These are phyloP conservation scores for Triops cancriformis DNA, from an alignment of 1,140 invertebrate species.

Conservation along the genomic window DNA sequence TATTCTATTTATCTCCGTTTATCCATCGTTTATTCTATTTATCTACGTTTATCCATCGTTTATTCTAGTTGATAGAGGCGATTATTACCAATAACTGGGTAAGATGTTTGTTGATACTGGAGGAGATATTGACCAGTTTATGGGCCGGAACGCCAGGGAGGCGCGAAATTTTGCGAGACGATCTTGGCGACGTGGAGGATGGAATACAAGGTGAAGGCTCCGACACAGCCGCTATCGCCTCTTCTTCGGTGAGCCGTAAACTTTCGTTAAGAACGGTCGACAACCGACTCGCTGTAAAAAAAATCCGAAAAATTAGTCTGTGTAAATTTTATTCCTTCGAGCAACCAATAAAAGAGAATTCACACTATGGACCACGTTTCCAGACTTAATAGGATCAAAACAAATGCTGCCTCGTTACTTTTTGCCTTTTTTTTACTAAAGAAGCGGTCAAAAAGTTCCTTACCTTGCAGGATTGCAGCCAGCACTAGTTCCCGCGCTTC, in stretches of 20 bases:
- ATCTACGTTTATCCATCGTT: no score
- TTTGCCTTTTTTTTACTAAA: neutral
- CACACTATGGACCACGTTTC: neutral
- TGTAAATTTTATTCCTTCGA: no score
- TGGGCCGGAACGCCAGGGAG: constrained; percentile 47
- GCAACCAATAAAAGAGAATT: no score
- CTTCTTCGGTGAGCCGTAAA: constrained; percentile 46
- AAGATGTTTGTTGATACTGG: constrained; percentile 47
- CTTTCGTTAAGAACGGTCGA: constrained; percentile 46
- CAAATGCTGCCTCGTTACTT: neutral
- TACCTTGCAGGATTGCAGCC: constrained; percentile 62
- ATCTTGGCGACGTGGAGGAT: constrained; percentile 35
- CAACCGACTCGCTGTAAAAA: constrained; percentile 43
- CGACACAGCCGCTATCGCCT: constrained; percentile 37
- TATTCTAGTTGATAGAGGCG: neutral
- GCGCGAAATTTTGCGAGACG: constrained; percentile 33
- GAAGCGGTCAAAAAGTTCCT: constrained; percentile 20
- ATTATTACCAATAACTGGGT: constrained; percentile 48
- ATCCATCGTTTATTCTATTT: neutral
- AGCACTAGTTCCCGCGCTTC: constrained; percentile 60
- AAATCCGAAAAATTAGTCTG: neutral
- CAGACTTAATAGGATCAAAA: constrained; percentile 1
- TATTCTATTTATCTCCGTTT: no score
- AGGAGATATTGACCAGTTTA: constrained; percentile 45
- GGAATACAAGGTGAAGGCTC: constrained; percentile 30